Base-by-base conservation (phyloP, 92 coral and sea anemone genomes). In the Siderastrea radians region DNA sequence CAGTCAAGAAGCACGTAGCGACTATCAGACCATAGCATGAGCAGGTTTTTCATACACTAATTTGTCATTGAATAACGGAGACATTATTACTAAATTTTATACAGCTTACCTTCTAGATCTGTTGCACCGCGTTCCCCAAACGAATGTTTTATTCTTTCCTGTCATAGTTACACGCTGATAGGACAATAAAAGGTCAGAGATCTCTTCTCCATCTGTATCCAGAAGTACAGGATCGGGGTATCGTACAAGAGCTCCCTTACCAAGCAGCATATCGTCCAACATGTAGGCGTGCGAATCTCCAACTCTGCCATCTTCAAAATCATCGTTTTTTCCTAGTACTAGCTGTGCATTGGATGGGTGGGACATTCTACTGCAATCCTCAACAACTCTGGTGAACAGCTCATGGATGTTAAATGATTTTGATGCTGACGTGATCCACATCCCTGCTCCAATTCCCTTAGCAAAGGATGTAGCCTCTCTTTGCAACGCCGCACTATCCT, bases 391-490 rank as follows among this genome's bases (percentile, higher is more conserved):
- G 19, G 48, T 7, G 54, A 94, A 94, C 61, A 92, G 45, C 11
- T 94, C 96, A 7, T 45, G 81, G 1, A 84, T 89, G 55, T 88
- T 88, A 5, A 58, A 51, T 44, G 86, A 91, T 54, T 74, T 89
- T 7, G 19, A 8, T 11, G 96, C 91, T n/a, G 96, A 94, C 45
- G 96, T 85, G 62, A 88, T 75, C 85, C 65, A 72, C 48, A 94
- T 74, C 55, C 68, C 88, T 54, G 94, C 96, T 12, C 90, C 85
- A 68, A 91, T 91, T 49, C 78, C 55, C 6, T 78, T 63, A 8
- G 96, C 94, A 76, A 94, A 94, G 13, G 68, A 48, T 10, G 57
- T 67, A 0, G 89, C 92, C 47, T 91, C 78, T 49, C 47, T 72
- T 91, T 94, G 94, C 77, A 94, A 74, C 65, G 74, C 62, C 14